phyloP scores from a whole-genome alignment of 2,113 vertebrate species.

The Myotis brandtii region DNA sequence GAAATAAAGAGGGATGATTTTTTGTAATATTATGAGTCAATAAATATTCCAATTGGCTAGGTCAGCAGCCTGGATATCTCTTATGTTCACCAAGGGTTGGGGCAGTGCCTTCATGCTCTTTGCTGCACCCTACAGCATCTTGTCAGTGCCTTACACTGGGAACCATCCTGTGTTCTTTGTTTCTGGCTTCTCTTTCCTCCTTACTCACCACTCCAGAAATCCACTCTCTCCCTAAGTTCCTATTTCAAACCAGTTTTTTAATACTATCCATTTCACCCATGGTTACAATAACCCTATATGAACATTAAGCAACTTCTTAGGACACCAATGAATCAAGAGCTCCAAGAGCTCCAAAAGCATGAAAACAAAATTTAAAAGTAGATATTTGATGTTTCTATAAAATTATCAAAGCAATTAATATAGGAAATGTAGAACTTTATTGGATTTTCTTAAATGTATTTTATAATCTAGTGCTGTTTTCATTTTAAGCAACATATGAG shows the following conservation, averaged over 20 bases:
- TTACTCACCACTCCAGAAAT: not conserved
- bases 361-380: not conserved
- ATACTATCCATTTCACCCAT: not conserved
- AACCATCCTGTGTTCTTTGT: not conserved
- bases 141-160: not conserved
- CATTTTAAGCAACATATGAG: not conserved
- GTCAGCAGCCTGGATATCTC: not conserved
- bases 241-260: not conserved
- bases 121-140: not conserved
- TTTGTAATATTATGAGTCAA: not conserved
- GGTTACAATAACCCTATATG: not conserved
- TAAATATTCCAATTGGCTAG: not conserved
- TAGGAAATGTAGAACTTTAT: not conserved
- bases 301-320: not conserved
- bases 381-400: not conserved
- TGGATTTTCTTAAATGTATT: conserved; percentile 1
- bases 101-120: not conserved
- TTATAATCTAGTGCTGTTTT: not conserved
- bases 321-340: not conserved
- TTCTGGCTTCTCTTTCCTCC: not conserved
- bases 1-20: not conserved
- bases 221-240: not conserved
- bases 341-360: not conserved
- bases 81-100: not conserved
- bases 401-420: not conserved